phyloP scores from a whole-genome alignment of 2,113 vertebrate genomes.

The Psephotus haematonotus region DNA sequence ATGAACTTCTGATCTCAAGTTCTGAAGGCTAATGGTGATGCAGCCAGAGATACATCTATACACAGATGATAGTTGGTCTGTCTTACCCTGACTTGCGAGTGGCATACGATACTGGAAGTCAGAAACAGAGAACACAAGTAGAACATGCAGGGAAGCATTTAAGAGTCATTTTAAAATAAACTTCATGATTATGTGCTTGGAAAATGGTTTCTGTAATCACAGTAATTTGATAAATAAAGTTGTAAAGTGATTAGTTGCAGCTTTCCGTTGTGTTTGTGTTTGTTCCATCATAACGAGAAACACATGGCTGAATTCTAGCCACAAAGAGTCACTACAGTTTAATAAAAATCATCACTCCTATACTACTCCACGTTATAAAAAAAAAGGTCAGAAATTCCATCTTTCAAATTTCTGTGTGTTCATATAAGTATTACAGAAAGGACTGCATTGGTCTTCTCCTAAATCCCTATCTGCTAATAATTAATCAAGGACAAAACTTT shows the following conservation, averaged over 20 bases:
- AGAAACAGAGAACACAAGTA: not conserved
- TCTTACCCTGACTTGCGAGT: not conserved
- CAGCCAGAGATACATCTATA: not conserved
- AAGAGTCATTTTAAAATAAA: not conserved
- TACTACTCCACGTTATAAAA: not conserved
- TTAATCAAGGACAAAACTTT: not conserved
- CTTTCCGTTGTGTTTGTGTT: not conserved
- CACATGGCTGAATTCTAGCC: not conserved
- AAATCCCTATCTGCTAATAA: not conserved
- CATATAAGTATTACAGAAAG: not conserved
- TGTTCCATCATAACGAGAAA: not conserved
- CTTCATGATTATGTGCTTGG: not conserved
- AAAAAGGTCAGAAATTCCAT: not conserved
- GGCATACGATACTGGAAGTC: not conserved
- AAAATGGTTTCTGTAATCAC: not conserved
- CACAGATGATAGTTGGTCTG: not conserved
- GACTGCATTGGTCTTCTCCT: not conserved
- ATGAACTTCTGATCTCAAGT: not conserved
- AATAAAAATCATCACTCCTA: not conserved
- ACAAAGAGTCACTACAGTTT: not conserved
- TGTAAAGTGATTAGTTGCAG: not conserved
- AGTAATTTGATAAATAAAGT: not conserved
- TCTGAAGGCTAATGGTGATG: not conserved
- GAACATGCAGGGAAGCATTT: not conserved
- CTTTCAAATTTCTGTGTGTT: not conserved